Evolutionary conservation across 2,113 vertebrate genomes (phyloP), one percentile per base, ranked within the genome.

Genomic region (Tonatia bakeri): DNA sequence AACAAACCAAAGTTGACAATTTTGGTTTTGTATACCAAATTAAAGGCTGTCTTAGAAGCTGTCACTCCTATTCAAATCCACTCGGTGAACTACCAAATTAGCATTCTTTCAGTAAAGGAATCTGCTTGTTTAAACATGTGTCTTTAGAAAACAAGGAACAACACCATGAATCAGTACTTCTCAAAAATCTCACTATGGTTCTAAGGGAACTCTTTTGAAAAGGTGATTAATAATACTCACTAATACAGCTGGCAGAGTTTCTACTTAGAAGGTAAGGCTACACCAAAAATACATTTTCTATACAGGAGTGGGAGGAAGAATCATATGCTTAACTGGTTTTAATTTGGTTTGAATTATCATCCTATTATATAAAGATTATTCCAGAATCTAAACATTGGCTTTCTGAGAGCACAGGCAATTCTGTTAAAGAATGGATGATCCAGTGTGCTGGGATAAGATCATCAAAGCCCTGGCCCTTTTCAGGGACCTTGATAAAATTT

Each of bases 21-120:
- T 98, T 98, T 97, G 98, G 98, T 98, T 98, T 98, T 98, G 98
- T 98, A 98, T 98, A 98, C 98, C 98, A 99, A 98, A 98, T 98
- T 98, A 98, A 98, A 98, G 98, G 98, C 98, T 99, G 98, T 98
- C 98, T 98, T 97, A 4, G 98, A 98, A 99, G 97, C 98, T 98
- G 98, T 98, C 98, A 98, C 96, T 98, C 96, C 97, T 97, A 97
- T 98, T 98, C 98, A 98, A 95, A 98, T 98, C 96, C 54, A 97
- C 93, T 97, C 95, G 1, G 98, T 98, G 96, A 98, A 98, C 97
- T 98, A 98, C 97, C 97, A 98, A 98, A 98, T 98, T 98, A 98
- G 97, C 98, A 98, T 98, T 93, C 95, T 98, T 97, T 94, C 97
- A 97, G 97, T 97, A 97, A 98, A 98, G 97, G 97, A 98, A 98